phyloP scores from a whole-genome alignment of 37 sponge, comb jelly and placozoan genomes.

The Spongilla lacustris region DNA sequence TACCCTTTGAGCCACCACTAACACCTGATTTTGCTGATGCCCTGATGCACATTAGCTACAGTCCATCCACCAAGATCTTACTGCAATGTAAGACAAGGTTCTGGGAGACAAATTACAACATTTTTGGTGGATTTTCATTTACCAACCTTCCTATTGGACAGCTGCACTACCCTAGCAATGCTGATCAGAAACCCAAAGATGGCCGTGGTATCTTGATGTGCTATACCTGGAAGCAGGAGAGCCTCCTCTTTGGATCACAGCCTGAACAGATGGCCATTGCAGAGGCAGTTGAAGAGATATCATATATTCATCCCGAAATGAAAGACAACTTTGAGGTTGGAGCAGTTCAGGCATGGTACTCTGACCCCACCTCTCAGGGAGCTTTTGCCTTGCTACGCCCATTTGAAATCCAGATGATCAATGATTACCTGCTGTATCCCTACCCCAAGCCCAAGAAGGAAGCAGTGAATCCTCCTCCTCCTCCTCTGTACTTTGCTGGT shows the following conservation, averaged over 20 bases:
- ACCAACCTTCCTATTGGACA: conserved; percentile 55
- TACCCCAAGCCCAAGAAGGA: neutral
- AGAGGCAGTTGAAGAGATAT: conserved; percentile 30
- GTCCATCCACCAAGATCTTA: conserved; percentile 52
- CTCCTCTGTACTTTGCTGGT: conserved; percentile 44
- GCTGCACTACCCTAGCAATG: conserved; percentile 45
- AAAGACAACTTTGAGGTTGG: conserved; percentile 45
- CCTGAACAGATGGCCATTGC: conserved; percentile 18
- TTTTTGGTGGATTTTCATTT: conserved; percentile 40
- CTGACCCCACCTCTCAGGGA: conserved; percentile 32
- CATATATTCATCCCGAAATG: conserved; percentile 43
- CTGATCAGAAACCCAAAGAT: neutral
- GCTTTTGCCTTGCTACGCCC: conserved; percentile 38
- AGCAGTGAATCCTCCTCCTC: neutral
- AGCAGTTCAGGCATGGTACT: conserved; percentile 50
- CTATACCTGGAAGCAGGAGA: conserved; percentile 53
- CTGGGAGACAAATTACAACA: conserved; percentile 32
- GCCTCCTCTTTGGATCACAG: conserved; percentile 43
- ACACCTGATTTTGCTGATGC: conserved; percentile 14
- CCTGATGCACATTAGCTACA: conserved; percentile 14
- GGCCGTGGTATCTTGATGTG: conserved; percentile 50
- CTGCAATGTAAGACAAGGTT: conserved; percentile 46
- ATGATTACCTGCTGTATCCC: neutral
- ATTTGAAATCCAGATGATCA: conserved; percentile 6
- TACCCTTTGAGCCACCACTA: conserved; percentile 33